These are phyloP conservation scores for Hassar affinis DNA, from an alignment of 2,113 vertebrate species.

Conservation along the genomic window DNA sequence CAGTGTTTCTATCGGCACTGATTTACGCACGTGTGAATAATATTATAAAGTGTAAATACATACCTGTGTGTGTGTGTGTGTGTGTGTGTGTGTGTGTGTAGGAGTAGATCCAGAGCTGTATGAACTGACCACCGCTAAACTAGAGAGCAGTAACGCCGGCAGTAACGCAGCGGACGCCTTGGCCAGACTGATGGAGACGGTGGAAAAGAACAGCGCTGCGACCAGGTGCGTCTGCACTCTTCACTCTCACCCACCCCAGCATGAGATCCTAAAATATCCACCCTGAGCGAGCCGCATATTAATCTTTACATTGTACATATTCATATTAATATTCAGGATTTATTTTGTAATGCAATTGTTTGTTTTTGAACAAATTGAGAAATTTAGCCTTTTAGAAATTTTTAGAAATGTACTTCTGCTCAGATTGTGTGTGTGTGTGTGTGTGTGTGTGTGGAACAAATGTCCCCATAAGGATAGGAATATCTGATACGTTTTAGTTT, in stretches of 20 bases:
- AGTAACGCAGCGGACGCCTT: constrained; percentile 79
- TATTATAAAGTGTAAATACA: background rate
- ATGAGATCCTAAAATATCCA: background rate
- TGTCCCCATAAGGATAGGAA: too few species aligned
- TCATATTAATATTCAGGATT: background rate
- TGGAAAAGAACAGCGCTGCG: constrained; percentile 81
- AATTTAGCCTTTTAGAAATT: too few species aligned
- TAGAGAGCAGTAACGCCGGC: constrained; percentile 74
- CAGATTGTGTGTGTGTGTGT: too few species aligned
- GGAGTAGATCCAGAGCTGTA: constrained; percentile 92
- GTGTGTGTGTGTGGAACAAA: too few species aligned
- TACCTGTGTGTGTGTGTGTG: background rate
- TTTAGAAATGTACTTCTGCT: too few species aligned
- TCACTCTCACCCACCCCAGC: background rate
- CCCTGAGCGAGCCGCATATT: background rate
- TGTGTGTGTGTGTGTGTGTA: constrained; percentile 57
- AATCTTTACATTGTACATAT: background rate
- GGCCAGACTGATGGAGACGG: constrained; percentile 85
- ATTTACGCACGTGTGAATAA: background rate
- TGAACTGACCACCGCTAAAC: constrained; percentile 85
- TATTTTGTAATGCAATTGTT: background rate
- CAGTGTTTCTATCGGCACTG: background rate
- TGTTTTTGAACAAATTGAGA: too few species aligned
- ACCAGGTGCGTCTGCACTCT: constrained; percentile 75
- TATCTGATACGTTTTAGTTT: too few species aligned